phyloP scores from a whole-genome alignment of 2,113 vertebrate species.

The Desmodus rotundus region DNA sequence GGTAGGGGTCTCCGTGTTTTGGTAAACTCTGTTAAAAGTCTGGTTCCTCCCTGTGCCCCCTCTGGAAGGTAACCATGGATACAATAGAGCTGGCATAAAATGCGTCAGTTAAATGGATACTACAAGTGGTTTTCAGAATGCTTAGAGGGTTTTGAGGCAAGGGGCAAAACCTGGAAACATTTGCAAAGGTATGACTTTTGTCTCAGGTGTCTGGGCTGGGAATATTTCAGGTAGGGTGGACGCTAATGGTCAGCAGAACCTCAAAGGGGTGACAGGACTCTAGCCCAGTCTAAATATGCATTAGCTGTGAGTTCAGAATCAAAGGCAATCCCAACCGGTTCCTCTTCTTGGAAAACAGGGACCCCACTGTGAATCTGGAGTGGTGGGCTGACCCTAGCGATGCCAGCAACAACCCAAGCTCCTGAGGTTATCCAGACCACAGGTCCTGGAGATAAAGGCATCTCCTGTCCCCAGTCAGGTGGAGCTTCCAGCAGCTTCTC shows the following conservation, averaged over 20 bases:
- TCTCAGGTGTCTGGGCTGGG: background rate
- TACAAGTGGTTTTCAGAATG: conserved; percentile 27
- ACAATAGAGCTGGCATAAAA: conserved; percentile 2
- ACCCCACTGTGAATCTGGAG: background rate
- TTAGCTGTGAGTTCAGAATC: background rate
- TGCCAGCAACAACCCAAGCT: background rate
- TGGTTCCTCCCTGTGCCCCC: background rate
- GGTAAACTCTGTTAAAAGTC: background rate
- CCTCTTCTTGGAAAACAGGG: background rate
- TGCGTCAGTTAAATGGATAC: background rate
- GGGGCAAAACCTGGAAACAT: background rate
- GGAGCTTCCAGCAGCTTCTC: background rate
- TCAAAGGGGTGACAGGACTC: background rate
- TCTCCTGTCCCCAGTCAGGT: background rate
- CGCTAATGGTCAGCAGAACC: accelerated
- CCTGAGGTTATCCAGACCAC: background rate
- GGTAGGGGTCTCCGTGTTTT: background rate
- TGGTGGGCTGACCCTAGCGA: accelerated
- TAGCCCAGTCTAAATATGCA: background rate
- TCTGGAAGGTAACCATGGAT: conserved; percentile 44
- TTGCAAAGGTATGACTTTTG: background rate
- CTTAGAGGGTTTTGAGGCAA: background rate
- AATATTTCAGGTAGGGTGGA: background rate
- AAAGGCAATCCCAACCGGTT: background rate
- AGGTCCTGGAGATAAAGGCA: background rate